Evolutionary conservation across 2,797 vertebrate genomes (phyloP), one percentile per base, ranked within the genome.

Genomic region (Kryptolebias ocellatus): DNA sequence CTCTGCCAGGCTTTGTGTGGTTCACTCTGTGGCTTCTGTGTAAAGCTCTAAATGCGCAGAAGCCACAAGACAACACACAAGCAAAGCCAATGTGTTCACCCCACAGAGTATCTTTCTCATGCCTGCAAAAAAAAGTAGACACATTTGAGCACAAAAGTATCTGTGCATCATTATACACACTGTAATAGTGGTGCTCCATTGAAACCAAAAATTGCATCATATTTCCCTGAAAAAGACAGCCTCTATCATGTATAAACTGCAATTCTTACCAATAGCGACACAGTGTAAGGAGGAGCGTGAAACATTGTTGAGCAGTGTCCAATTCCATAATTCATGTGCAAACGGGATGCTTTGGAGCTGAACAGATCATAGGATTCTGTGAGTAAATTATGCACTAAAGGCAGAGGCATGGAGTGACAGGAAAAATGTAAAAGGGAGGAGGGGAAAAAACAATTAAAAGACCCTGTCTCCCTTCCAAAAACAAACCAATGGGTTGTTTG

Each of bases 281-380:
- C 60, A 78, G 81, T 78, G 76, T 74, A 76, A 79, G 79, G 80
- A 79, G 47, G 31, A 61, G 58, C 11, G 0, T 74, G 70, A 75
- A 73, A 70, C 55, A 66, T 51, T 65, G 63, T 58, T 67, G 78
- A 87, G 83, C 55, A 73, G 64, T 72, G 69, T 73, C 64, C 71
- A 69, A 68, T 75, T 88, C 70, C 81, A 88, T 88, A 84, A 87
- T 82, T 84, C 79, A 84, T 85, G 60, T 76, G 70, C 78, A 76
- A 85, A 79, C 69, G 64, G 69, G 60, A 76, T 58, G 34, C 82
- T 74, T 66, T 63, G 62, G 52, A 83, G 81, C 64, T 46, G 70
- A 87, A 76, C 67, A 82, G 67, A 88, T 83, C 69, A 80, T 66
- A 80, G 74, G 80, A 82, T 81, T 87, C 63, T 73, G 57, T 47